Evolutionary conservation across 2,113 vertebrate genomes (phyloP).

Genomic region (Pedetes capensis): DNA sequence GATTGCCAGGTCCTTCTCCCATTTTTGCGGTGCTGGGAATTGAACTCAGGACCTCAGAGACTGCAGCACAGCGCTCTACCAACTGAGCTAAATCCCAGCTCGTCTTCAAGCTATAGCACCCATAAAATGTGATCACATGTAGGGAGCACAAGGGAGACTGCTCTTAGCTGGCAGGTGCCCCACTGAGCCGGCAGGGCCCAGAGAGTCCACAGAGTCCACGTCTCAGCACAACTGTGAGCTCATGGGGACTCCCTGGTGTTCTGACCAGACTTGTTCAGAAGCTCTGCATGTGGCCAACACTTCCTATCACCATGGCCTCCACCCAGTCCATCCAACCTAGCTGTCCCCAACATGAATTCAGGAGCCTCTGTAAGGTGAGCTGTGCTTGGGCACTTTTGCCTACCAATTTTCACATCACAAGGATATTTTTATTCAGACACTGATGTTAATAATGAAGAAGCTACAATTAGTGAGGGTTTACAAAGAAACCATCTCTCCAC

Average conservation of each 20-base stretch:
- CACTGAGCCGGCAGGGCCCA: rapidly evolving
- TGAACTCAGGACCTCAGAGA: no score
- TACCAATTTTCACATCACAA: background rate
- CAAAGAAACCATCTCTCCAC: background rate
- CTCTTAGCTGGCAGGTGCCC: rapidly evolving
- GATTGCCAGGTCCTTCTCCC: no score
- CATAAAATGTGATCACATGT: background rate
- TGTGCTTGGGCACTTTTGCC: background rate
- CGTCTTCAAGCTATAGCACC: background rate
- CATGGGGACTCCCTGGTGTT: background rate
- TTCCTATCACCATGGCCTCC: background rate
- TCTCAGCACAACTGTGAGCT: background rate
- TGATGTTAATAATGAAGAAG: background rate
- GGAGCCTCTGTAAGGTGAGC: background rate
- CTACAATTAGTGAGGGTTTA: background rate
- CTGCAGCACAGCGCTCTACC: no score
- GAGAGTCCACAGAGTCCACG: no score
- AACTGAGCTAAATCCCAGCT: no score
- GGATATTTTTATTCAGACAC: background rate
- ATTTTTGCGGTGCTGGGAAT: no score
- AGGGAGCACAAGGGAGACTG: background rate
- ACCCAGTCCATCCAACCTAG: no score
- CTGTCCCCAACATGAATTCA: background rate
- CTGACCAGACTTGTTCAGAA: background rate
- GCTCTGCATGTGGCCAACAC: background rate